Evolutionary conservation across 1,140 invertebrate species (phyloP).

Genomic region (Brachionus plicatilis): DNA sequence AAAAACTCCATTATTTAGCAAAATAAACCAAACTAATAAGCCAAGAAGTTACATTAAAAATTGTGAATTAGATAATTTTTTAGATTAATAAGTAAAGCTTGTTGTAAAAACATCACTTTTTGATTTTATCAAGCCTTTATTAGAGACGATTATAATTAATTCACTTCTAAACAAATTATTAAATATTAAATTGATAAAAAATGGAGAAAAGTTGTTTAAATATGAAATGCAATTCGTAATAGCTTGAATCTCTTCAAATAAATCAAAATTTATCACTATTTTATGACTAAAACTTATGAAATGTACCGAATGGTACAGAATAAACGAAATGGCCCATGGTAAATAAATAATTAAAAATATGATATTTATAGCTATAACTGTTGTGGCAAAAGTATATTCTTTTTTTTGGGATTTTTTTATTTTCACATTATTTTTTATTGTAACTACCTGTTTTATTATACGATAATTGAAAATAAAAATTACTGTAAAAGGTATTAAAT

Average conservation of each 20-base stretch:
- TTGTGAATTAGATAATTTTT: too few species aligned
- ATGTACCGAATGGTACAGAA: neutral
- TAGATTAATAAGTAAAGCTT: neutral
- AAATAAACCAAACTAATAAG: too few species aligned
- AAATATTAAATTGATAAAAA: constrained; percentile 7
- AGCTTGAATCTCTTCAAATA: neutral
- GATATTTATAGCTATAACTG: neutral
- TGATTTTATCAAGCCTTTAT: neutral
- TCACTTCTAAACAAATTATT: neutral
- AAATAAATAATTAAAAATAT: constrained; percentile 1
- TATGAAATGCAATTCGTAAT: neutral
- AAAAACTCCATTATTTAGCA: too few species aligned
- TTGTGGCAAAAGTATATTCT: neutral
- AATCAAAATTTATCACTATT: neutral
- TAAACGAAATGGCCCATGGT: neutral
- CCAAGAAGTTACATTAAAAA: too few species aligned
- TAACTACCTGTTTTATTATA: neutral
- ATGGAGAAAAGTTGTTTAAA: neutral
- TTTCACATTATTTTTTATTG: neutral
- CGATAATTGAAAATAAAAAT: neutral
- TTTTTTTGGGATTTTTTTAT: neutral
- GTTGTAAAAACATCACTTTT: neutral
- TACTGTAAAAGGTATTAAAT: neutral
- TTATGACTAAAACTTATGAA: neutral
- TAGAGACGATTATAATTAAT: neutral